phyloP scores from a whole-genome alignment of 92 coral and sea anemone genomes.

The Phenganax marumi region DNA sequence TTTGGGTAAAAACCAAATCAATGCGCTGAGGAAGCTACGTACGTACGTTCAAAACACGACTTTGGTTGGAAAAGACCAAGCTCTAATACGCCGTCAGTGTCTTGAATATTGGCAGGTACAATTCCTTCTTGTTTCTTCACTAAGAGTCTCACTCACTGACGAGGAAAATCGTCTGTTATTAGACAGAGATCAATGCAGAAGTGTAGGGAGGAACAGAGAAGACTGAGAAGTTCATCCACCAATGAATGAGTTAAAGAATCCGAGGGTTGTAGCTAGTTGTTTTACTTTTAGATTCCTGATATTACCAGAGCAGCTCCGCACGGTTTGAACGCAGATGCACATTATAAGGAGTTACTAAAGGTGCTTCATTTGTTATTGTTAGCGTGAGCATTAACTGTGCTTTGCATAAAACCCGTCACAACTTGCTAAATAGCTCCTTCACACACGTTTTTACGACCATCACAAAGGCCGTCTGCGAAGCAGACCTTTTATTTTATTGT shows the following conservation, averaged over 20 bases:
- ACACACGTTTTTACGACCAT: too few species aligned
- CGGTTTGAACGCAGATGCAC: slow-evolving; percentile 65
- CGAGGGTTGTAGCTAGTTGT: neutral
- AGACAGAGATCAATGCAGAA: too few species aligned
- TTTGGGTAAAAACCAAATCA: slow-evolving; percentile 75
- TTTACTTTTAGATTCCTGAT: slow-evolving; percentile 67
- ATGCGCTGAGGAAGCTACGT: slow-evolving; percentile 75
- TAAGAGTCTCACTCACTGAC: neutral
- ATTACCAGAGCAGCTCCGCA: slow-evolving; percentile 76
- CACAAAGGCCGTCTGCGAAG: too few species aligned
- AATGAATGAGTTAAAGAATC: neutral
- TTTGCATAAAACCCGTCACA: too few species aligned
- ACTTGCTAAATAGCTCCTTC: too few species aligned
- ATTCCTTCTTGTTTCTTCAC: neutral
- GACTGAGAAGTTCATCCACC: neutral
- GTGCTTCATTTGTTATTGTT: slow-evolving; percentile 35
- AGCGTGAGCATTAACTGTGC: too few species aligned
- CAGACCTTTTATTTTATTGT: too few species aligned
- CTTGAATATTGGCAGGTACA: slow-evolving; percentile 77
- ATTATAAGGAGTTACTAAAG: slow-evolving; percentile 75
- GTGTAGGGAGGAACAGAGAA: neutral
- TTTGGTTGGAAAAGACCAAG: slow-evolving; percentile 84
- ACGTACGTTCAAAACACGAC: slow-evolving; percentile 84
- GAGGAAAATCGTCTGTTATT: too few species aligned
- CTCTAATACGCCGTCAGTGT: slow-evolving; percentile 71